These are phyloP conservation scores for Brachycybe producta DNA, from an alignment of 2,888 invertebrate species.

Conservation along the genomic window DNA sequence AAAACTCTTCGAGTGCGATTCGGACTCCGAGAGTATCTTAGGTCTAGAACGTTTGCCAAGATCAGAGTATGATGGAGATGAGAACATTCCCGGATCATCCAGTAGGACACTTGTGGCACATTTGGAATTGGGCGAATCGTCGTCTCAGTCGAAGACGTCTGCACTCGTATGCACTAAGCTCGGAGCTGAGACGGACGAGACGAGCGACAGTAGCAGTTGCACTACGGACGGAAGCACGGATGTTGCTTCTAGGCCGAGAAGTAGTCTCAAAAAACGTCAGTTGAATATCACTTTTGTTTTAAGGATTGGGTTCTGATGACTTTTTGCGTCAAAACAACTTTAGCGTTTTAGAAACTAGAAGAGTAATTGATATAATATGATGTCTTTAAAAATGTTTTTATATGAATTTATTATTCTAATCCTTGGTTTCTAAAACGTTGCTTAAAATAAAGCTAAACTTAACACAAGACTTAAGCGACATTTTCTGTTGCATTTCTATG, in stretches of 20 bases:
- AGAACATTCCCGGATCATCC: too few species aligned
- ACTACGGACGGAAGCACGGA: conserved; percentile 20
- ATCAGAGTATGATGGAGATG: not conserved
- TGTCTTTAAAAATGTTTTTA: not conserved
- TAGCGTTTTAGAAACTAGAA: too few species aligned
- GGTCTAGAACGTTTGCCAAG: not conserved
- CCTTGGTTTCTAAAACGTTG: too few species aligned
- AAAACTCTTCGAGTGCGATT: conserved; percentile 6
- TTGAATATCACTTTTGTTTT: not conserved
- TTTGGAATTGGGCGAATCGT: too few species aligned
- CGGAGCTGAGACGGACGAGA: conserved; percentile 7
- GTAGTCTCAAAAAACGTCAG: conserved; percentile 10
- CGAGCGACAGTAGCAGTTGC: conserved; percentile 18
- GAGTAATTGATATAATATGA: too few species aligned
- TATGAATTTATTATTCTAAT: too few species aligned
- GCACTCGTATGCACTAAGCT: not conserved
- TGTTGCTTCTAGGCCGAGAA: conserved; percentile 1
- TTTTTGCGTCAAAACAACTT: not conserved
- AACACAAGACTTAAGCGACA: too few species aligned
- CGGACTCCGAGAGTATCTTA: not conserved
- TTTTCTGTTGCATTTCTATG: too few species aligned
- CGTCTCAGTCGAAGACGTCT: too few species aligned
- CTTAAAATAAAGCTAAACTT: too few species aligned
- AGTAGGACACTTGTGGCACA: too few species aligned
- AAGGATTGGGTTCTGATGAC: not conserved